phyloP scores from a whole-genome alignment of 2,888 invertebrate species.

The Xylophagus ater region DNA sequence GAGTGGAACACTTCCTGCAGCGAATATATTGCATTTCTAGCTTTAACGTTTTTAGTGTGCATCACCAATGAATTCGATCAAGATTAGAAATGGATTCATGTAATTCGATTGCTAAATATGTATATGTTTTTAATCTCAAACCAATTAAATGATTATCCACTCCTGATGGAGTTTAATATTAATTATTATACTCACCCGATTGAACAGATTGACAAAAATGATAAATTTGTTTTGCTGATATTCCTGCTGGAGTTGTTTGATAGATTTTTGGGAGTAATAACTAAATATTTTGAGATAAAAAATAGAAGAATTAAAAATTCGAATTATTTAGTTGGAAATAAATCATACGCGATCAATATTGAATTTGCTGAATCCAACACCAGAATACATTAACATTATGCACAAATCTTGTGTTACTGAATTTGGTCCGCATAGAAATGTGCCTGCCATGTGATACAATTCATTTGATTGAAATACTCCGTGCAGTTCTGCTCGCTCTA shows the following conservation, averaged over 20 bases:
- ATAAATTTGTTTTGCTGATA: conserved; percentile 31
- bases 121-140: no score
- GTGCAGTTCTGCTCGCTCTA: no score
- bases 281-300: conserved; percentile 18
- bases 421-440: conserved; percentile 27
- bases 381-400: conserved; percentile 29
- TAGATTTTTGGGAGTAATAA: conserved; percentile 29
- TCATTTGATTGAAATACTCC: no score
- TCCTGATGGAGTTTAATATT: no score
- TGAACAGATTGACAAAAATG: conserved; percentile 33
- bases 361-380: conserved; percentile 34
- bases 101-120: no score
- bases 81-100: no score
- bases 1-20: no score
- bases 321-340: neutral
- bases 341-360: conserved; percentile 32
- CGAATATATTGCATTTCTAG: no score
- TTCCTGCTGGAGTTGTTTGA: conserved; percentile 33
- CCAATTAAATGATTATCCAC: no score
- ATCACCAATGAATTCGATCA: no score
- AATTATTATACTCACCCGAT: conserved; percentile 25
- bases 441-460: conserved; percentile 33
- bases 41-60: no score
- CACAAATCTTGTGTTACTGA: conserved; percentile 30
- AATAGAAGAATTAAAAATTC: neutral